Evolutionary conservation across 2,888 invertebrate genomes (phyloP), one percentile per base, ranked within the genome.

Genomic region (Xanthorhoe spadicearia): DNA sequence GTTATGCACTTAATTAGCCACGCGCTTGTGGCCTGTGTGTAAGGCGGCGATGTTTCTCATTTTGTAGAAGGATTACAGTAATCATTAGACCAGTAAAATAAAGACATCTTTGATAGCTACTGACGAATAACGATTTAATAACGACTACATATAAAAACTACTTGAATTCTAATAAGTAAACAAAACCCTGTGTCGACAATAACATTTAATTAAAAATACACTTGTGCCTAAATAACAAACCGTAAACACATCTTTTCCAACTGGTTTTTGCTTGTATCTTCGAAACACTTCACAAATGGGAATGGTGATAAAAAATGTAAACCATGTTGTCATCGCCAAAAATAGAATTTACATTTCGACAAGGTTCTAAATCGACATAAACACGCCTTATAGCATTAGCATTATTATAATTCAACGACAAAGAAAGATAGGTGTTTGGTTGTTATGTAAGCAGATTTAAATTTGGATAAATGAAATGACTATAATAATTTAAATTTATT

Each of bases 291-390:
- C 70, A 59, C 58, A 68, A 76, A 76, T 76, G 70, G 62, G 74
- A 72, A 71, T 62, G 69, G 28, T 52, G 56, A 67, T 71, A 80
- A 83, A 80, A 83, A 80, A 77, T 70, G 62, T 74, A 76, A 77
- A 78, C 77, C 69, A 70, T 71, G 73, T 43, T 73, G 80, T 84
- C 85, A 85, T 68, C 68, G 75, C 79, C 80, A 80, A 77, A 83
- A 80, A 83, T 85, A 85, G 82, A 76, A 76, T 71, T 74, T 70
- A 74, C 76, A 73, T 71, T 78, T 77, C 78, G 75, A 67, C 68
- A 66, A 67, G 71, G 61, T 69, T 72, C 69, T 19, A 71, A 61
- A 8, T 60, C 49, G 59, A 43, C 63, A 69, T 63, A 69, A 67
- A 67, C 67, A 70, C 59, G 64, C 55, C 23, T 68, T 62, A 13